Base-by-base conservation (phyloP, 2,797 vertebrate species). In the Arctocebus calabarensis region DNA sequence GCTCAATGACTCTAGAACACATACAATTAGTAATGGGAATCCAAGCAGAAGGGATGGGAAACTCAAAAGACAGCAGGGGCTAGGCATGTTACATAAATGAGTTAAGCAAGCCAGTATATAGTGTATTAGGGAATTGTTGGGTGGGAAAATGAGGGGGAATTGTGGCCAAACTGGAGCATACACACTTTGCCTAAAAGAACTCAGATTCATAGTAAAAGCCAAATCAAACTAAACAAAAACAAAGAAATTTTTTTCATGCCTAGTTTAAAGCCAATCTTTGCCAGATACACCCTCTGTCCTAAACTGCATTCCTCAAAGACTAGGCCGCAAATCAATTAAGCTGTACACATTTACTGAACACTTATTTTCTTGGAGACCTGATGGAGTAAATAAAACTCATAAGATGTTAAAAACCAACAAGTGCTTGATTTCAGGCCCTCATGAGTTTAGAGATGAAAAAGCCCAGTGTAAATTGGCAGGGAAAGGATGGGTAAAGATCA, bases 201-300 rank as follows among this genome's bases (percentile, higher is more conserved):
- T 83, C 45, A 85, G 64, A 78, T 77, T 92, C 25, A 29, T 52
- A 87, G 85, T 81, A 77, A 89, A 95, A 77, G 64, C 62, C 61
- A 96, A 87, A 74, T 70, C 74, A 91, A 74, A 71, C 71, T 86
- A 68, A 91, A 95, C 81, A 12, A 79, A 90, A 93, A 85, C 25
- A n/a, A 71, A 73, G 57, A 84, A n/a, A 75, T 74, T 73, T 43
- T 64, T 14, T 40, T 71, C 52, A 48, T 57, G 25, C 61, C 34
- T 66, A 29, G 43, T 88, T 55, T 40, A 78, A 93, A 64, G 55
- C 7, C 34, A 81, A 19, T 66, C 43, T 90, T 94, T 25, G 57
- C 25, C 70, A 94, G 45, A 85, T 77, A 10, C 71, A 61, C 77
- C 57, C 74, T 91, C 34, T 48, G 61, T 84, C 66, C 52, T 85